These are phyloP conservation scores for Caenorhabditis zanzibari DNA, from an alignment of 2,888 invertebrate genomes.

Conservation along the genomic window DNA sequence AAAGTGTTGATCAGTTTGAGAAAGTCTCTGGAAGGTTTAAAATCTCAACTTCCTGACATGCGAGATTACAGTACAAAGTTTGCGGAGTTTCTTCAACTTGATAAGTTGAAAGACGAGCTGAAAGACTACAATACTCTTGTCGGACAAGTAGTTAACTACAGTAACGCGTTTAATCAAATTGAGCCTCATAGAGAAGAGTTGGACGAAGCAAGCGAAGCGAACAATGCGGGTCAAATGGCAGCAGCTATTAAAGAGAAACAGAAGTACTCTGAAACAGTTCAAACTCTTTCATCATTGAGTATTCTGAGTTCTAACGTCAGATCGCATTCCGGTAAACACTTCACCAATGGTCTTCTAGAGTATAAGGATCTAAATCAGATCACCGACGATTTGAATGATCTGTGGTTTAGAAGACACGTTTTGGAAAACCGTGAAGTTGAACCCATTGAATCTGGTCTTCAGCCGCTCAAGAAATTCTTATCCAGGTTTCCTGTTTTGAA, in stretches of 20 bases:
- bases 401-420: background rate
- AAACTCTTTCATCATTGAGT: background rate
- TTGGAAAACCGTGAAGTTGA: background rate
- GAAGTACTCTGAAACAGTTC: background rate
- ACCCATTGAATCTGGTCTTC: background rate
- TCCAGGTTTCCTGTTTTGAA: background rate
- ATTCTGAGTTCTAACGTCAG: background rate
- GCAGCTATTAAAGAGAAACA: background rate
- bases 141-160: background rate
- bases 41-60: background rate
- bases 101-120: background rate
- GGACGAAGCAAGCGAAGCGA: background rate
- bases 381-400: background rate
- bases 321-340: background rate
- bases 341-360: background rate
- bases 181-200: background rate
- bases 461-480: background rate
- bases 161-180: background rate
- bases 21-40: background rate
- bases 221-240: background rate
- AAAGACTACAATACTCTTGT: background rate
- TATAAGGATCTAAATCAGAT: background rate
- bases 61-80: background rate
- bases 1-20: background rate
- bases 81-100: background rate